phyloP scores from a whole-genome alignment of 2,113 vertebrate species.

The Sus scrofa region T2T-Sscrofa CM000819.6:104208501-104209000 shows the following conservation, averaged over 20 bases:
- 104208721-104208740: neutral
- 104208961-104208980: slow-evolving; percentile 66
- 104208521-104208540: neutral
- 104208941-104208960: slow-evolving; percentile 41
- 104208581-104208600: neutral
- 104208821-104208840: neutral
- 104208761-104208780: neutral
- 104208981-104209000: slow-evolving; percentile 72
- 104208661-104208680: neutral
- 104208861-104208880: neutral
- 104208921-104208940: slow-evolving; percentile 45
- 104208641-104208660: neutral
- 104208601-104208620: neutral
- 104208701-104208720: neutral
- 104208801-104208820: no score
- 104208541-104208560: neutral
- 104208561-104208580: neutral
- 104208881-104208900: neutral
- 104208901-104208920: neutral
- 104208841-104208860: neutral
- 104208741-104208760: no score
- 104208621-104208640: neutral
- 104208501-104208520: neutral
- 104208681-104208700: neutral
- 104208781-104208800: no score